Conservation (phyloP, 2,797 vertebrate species). For the Girardinus metallicus region DNA sequence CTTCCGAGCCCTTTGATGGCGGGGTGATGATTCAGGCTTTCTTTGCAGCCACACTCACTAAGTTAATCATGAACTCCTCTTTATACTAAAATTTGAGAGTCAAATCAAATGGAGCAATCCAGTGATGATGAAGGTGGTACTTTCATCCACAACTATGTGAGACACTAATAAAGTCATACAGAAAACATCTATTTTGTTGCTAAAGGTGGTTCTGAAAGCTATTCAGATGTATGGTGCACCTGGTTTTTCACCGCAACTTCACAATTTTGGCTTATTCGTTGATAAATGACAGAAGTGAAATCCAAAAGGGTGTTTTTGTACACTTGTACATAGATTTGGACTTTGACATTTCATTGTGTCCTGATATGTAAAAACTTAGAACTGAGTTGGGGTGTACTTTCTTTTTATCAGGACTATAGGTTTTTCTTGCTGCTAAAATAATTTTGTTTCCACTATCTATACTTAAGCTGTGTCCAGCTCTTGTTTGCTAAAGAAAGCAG, state of each 20-base stretch:
- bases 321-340: not conserved
- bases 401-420: not conserved
- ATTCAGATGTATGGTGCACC: not conserved
- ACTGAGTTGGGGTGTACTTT: not conserved
- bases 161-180: not conserved
- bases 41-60: not conserved
- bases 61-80: not conserved
- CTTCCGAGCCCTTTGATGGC: not conserved
- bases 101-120: not conserved
- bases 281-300: not conserved
- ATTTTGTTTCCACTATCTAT: not conserved
- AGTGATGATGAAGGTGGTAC: not conserved
- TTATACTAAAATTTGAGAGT: not conserved
- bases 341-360: not conserved
- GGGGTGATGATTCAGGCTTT: not conserved
- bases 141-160: not conserved
- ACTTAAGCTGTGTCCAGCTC: not conserved
- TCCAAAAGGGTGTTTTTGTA: not conserved
- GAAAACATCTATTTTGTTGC: not conserved
- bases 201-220: not conserved
- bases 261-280: not conserved
- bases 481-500: not conserved
- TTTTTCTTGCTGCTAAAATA: not conserved
- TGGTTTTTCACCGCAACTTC: not conserved
- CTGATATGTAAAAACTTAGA: not conserved